Conservation (phyloP, 2,888 invertebrate genomes). For the Amblyjoppa fuscipennis region DNA sequence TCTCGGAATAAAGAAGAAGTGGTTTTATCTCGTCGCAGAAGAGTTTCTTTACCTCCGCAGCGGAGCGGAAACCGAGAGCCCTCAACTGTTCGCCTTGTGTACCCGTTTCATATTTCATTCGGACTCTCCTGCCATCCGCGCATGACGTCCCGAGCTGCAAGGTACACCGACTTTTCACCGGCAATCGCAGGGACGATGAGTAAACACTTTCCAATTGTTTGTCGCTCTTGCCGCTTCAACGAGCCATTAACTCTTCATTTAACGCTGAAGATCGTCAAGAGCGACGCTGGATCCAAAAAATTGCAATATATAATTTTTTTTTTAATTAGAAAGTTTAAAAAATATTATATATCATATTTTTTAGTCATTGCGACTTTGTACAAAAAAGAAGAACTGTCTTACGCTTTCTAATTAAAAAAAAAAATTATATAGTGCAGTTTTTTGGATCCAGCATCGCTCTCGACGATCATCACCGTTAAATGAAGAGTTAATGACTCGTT, state of each 20-base stretch:
- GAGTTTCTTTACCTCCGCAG: constrained; percentile 61
- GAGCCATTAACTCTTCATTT: constrained; percentile 28
- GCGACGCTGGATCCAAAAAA: background rate
- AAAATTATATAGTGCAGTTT: background rate
- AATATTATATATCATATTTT: no score
- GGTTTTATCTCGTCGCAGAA: constrained; percentile 59
- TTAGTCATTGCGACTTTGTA: no score
- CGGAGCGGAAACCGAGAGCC: constrained; percentile 58
- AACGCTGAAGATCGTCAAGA: background rate
- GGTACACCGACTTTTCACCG: constrained; percentile 28
- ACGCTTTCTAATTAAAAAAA: background rate
- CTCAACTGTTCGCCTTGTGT: constrained; percentile 51
- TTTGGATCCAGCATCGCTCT: background rate
- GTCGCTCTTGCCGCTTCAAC: background rate
- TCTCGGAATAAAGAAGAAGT: constrained; percentile 55
- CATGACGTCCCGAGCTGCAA: constrained; percentile 42
- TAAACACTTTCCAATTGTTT: constrained; percentile 37
- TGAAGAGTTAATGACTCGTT: constrained; percentile 17
- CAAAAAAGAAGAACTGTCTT: background rate
- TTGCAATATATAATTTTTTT: background rate
- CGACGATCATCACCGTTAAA: constrained; percentile 6
- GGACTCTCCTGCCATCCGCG: constrained; percentile 30
- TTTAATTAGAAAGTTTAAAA: no score
- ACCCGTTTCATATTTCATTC: constrained; percentile 56
- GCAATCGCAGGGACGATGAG: constrained; percentile 30